Conservation (phyloP, 2,797 vertebrate species). For the Knipowitschia caucasica region DNA sequence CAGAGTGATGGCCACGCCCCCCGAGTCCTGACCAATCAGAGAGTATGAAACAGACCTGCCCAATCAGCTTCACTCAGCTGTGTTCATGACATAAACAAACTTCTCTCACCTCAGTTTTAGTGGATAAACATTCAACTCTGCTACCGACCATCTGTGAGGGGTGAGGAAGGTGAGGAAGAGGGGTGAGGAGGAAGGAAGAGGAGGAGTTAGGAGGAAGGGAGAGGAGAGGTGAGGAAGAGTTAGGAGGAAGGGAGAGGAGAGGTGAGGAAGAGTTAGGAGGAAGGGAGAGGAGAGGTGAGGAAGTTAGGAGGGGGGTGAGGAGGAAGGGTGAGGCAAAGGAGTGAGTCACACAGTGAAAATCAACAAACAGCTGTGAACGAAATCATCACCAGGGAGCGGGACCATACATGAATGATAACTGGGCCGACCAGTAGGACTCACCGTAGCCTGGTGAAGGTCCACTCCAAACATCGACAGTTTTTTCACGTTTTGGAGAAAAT, state of each 20-base stretch:
- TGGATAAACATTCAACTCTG: conserved; percentile 74
- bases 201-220: background rate
- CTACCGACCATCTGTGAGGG: conserved; percentile 72
- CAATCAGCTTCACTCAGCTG: background rate
- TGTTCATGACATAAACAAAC: too few relatives aligned
- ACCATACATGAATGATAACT: too few relatives aligned
- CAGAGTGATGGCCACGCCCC: conserved; percentile 95
- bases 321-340: too few relatives aligned
- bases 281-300: rapidly evolving
- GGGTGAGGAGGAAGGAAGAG: background rate
- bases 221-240: background rate
- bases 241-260: background rate
- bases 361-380: too few relatives aligned
- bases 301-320: too few relatives aligned
- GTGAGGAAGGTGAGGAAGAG: background rate
- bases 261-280: too few relatives aligned
- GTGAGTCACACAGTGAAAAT: too few relatives aligned
- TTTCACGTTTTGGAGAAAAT: conserved; percentile 96
- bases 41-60: background rate
- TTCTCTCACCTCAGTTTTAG: conserved; percentile 73
- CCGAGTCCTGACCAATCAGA: conserved; percentile 82
- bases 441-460: conserved; percentile 96
- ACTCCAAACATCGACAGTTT: conserved; percentile 97
- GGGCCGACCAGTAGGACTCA: too few relatives aligned
- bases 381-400: too few relatives aligned